Evolutionary conservation across 23 tunicate genomes (phyloP).

Genomic region (Pegea sp.): DNA sequence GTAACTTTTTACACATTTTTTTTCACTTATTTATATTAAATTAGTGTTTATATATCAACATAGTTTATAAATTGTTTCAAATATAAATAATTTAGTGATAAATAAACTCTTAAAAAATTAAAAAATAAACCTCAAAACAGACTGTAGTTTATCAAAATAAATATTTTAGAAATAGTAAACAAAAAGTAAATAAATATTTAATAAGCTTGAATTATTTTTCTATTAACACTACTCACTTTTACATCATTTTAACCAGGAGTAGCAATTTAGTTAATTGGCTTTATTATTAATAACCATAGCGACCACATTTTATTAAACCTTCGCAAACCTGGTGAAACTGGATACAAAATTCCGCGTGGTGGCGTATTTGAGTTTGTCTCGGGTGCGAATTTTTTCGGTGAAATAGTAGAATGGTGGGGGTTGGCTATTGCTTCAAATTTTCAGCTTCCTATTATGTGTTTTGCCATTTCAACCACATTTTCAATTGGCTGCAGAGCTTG

Average conservation of each 20-base stretch:
- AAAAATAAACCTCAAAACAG: too few relatives aligned
- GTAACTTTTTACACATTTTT: background rate
- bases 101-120: too few relatives aligned
- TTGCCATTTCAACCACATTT: slow-evolving; percentile 23
- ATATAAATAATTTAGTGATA: too few relatives aligned
- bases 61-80: too few relatives aligned
- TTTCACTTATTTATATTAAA: too few relatives aligned
- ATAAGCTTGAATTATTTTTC: too few relatives aligned
- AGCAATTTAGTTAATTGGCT: slow-evolving; percentile 7
- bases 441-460: slow-evolving; percentile 21
- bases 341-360: slow-evolving; percentile 39
- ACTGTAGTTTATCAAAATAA: too few relatives aligned
- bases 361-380: slow-evolving; percentile 33
- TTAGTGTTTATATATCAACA: too few relatives aligned
- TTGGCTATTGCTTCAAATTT: slow-evolving; percentile 30
- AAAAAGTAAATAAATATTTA: too few relatives aligned
- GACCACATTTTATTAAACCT: slow-evolving; percentile 21
- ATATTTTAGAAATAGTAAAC: too few relatives aligned
- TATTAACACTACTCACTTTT: background rate
- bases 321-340: slow-evolving; percentile 16
- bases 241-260: slow-evolving; percentile 1
- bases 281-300: slow-evolving; percentile 19
- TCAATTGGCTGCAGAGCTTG: slow-evolving; percentile 18
- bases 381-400: slow-evolving; percentile 35
- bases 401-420: slow-evolving; percentile 40